phyloP scores from a whole-genome alignment of 2,113 vertebrate genomes.

The Athene cunicularia region DNA sequence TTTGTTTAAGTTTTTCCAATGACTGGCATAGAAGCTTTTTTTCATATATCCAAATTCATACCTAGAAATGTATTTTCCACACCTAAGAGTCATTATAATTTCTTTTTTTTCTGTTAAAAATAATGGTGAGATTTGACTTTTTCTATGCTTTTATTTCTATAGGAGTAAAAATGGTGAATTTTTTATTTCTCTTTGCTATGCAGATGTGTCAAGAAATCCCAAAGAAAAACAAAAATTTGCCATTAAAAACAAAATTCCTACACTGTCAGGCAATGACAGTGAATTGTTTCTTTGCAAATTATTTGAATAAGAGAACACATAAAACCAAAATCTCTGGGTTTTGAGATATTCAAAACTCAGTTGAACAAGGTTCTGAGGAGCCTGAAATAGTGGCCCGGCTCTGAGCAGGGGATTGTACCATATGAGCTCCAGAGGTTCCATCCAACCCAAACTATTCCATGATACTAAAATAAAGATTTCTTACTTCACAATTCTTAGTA shows the following conservation, averaged over 20 bases:
- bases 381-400: neutral
- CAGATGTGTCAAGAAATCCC: conserved; percentile 46
- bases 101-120: neutral
- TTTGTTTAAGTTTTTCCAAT: neutral
- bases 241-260: conserved; percentile 55
- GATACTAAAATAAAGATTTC: neutral
- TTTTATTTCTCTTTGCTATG: conserved; percentile 53
- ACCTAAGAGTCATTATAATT: neutral
- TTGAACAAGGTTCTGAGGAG: neutral
- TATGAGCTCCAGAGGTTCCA: neutral
- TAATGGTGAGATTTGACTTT: neutral
- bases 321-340: neutral
- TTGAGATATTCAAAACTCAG: neutral
- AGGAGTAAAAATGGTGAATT: neutral
- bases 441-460: neutral
- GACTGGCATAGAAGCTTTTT: neutral
- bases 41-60: neutral
- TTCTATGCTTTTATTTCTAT: neutral
- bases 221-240: conserved; percentile 53
- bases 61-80: neutral
- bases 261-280: conserved; percentile 33
- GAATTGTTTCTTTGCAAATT: conserved; percentile 61
- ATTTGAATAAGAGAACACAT: conserved; percentile 20
- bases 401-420: fast-evolving
- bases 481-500: neutral